These are phyloP conservation scores for Triops cancriformis DNA, from an alignment of 1,140 invertebrate species.

Conservation along the genomic window DNA sequence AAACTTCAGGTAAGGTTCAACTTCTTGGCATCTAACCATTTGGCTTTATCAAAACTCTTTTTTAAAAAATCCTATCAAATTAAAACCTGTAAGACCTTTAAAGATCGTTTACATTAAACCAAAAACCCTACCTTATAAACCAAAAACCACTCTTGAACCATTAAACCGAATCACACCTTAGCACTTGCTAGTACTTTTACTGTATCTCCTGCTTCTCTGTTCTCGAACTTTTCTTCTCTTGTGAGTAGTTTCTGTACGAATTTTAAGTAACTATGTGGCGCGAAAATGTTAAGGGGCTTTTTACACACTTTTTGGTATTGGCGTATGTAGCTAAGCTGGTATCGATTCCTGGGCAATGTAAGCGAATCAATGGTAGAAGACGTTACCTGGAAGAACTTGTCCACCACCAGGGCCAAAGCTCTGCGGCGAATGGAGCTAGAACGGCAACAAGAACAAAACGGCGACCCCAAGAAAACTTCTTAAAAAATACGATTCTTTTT, in stretches of 20 bases:
- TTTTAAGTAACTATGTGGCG: not conserved
- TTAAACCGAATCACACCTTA: too few relatives aligned
- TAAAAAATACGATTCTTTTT: not conserved
- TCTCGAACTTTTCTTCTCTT: too few relatives aligned
- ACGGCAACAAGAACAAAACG: not conserved
- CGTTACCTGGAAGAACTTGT: not conserved
- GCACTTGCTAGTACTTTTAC: too few relatives aligned
- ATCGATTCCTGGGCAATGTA: not conserved
- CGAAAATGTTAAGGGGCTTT: not conserved
- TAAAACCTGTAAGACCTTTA: not conserved
- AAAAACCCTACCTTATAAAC: too few relatives aligned
- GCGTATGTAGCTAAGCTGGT: not conserved
- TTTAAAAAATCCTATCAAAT: not conserved
- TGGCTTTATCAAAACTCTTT: not conserved
- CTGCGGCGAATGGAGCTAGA: not conserved
- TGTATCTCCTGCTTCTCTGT: too few relatives aligned
- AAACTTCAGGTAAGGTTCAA: slow-evolving; percentile 25
- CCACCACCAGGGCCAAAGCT: not conserved
- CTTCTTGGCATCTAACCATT: not conserved
- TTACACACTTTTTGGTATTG: not conserved
- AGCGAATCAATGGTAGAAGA: not conserved
- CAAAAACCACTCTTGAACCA: too few relatives aligned
- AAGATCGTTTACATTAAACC: too few relatives aligned
- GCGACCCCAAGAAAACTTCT: not conserved
- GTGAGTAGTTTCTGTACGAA: not conserved